Conservation (phyloP, 2,113 vertebrate species). For the Polypterus senegalus region DNA sequence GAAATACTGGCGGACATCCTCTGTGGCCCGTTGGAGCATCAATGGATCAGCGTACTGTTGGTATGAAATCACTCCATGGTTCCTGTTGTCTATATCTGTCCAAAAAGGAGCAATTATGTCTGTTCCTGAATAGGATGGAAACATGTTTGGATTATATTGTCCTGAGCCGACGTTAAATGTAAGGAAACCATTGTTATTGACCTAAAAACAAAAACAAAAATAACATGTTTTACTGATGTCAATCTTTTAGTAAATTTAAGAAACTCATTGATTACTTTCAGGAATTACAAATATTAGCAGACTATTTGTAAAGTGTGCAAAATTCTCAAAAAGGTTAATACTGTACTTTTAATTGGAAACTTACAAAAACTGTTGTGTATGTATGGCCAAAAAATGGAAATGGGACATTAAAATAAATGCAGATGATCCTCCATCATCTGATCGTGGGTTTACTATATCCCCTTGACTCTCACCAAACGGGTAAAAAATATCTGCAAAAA, state of each 20-base stretch:
- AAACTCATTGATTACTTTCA: neutral
- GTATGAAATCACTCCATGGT: no score
- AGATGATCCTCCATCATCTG: conserved; percentile 3
- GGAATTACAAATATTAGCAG: neutral
- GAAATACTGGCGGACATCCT: no score
- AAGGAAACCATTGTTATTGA: no score
- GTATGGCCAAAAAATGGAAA: neutral
- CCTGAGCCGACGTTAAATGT: no score
- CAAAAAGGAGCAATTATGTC: no score
- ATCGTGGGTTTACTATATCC: neutral
- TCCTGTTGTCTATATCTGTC: no score
- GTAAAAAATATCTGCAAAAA: conserved; percentile 2
- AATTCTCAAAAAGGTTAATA: neutral
- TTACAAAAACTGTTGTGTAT: neutral
- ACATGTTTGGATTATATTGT: no score
- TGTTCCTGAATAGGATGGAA: no score
- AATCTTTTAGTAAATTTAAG: neutral
- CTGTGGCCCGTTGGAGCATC: no score
- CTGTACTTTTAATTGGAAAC: neutral
- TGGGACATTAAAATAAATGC: neutral
- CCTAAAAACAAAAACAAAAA: no score
- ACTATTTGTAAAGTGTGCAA: neutral
- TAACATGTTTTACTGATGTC: no score
- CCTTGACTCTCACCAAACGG: neutral
- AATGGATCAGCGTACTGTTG: no score